These are phyloP conservation scores for Lophotriccus pileatus DNA, from an alignment of 2,797 vertebrate genomes.

Conservation along the genomic window DNA sequence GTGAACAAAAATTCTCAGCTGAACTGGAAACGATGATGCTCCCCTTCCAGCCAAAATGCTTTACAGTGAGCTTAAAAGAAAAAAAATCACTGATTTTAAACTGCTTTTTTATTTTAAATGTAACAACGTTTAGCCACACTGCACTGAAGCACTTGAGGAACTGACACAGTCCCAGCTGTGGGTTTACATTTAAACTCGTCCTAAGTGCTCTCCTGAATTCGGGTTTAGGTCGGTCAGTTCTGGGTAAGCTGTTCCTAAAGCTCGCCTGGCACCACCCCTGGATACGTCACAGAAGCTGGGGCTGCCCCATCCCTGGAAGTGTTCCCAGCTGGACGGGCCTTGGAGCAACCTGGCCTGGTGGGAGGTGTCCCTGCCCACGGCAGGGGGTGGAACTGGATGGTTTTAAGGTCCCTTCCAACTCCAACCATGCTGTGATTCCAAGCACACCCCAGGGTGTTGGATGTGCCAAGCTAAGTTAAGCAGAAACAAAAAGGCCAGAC, in stretches of 20 bases:
- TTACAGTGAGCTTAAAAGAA: constrained; percentile 27
- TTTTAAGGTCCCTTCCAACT: background rate
- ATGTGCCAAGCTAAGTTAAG: background rate
- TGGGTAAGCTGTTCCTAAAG: background rate
- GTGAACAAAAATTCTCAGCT: constrained; percentile 2
- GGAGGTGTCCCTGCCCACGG: background rate
- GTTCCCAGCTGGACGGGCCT: rapidly evolving
- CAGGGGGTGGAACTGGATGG: background rate
- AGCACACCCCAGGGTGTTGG: background rate
- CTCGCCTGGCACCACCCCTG: background rate
- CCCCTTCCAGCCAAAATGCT: constrained; percentile 6
- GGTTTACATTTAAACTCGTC: background rate
- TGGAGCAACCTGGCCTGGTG: rapidly evolving
- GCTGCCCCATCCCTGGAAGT: background rate
- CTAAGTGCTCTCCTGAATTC: background rate
- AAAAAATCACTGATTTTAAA: constrained; percentile 4
- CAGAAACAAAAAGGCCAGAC: constrained; percentile 15
- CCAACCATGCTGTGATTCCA: background rate
- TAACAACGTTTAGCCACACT: background rate
- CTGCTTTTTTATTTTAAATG: background rate
- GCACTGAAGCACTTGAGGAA: background rate
- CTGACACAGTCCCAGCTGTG: background rate
- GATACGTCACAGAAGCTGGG: background rate
- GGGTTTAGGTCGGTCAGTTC: background rate
- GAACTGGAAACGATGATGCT: background rate